These are phyloP conservation scores for Atethmia centrago DNA, from an alignment of 2,888 invertebrate genomes.

Conservation along the genomic window DNA sequence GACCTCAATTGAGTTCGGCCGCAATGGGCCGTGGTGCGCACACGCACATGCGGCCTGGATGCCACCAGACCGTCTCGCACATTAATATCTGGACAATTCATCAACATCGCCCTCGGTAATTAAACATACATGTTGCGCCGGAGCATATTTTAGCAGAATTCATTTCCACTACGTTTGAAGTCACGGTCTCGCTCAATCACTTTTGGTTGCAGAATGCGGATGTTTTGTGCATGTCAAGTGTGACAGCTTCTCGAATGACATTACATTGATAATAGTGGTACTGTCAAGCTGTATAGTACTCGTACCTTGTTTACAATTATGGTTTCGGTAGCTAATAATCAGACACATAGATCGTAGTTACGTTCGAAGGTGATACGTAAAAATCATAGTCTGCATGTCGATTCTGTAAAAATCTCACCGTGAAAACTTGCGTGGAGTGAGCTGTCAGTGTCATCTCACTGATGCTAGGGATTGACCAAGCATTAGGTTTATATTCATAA, in stretches of 20 bases:
- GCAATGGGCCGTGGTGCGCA: conserved; percentile 77
- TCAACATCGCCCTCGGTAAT: conserved; percentile 80
- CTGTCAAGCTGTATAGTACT: conserved; percentile 2
- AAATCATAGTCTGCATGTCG: no score
- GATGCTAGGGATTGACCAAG: no score
- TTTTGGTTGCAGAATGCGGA: conserved; percentile 56
- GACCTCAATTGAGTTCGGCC: conserved; percentile 82
- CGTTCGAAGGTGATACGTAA: no score
- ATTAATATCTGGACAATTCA: conserved; percentile 84
- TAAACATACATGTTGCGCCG: conserved; percentile 68
- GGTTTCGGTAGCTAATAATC: no score
- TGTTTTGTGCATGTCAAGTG: conserved; percentile 41
- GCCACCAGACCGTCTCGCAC: conserved; percentile 83
- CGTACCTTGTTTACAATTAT: background rate
- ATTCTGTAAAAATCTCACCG: no score
- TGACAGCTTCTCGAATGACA: conserved; percentile 34
- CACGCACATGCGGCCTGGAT: conserved; percentile 86
- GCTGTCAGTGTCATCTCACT: no score
- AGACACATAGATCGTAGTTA: no score
- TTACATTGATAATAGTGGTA: conserved; percentile 6
- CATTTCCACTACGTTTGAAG: conserved; percentile 53
- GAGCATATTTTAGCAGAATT: conserved; percentile 43
- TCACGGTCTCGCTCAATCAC: conserved; percentile 42
- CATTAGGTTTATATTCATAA: no score
- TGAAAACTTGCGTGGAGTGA: no score